Evolutionary conservation across 1,140 invertebrate species (phyloP), one percentile per base, ranked within the genome.

Genomic region (Branchinecta lynchi): DNA sequence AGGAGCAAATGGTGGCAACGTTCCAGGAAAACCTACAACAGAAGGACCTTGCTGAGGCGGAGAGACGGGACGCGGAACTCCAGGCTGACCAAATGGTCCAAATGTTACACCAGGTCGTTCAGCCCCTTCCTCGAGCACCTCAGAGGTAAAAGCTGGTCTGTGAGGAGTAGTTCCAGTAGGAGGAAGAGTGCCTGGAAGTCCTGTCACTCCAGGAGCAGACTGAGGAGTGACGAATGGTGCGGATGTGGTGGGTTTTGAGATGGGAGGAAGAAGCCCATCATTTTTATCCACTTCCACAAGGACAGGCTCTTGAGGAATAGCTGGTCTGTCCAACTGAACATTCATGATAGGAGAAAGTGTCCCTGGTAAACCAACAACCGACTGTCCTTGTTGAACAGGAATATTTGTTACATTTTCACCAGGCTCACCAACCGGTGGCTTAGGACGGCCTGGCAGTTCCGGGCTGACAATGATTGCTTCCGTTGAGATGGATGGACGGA

Each of bases 1-100:
- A 20, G 17, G 51, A 60, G 51, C 3, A 15, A 60, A 15, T 1
- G 51, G 51, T 20, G 12, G 12, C 6, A 60, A 60, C 1, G 51
- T 60, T 15, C 2, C 51, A 6, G 51, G 51, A 60, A 60, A 1
- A 60, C 51, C 51, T 15, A 20, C 17, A 60, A 60, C 17, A 60
- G 51, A 60, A 60, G 51, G 51, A 60, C 12, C 51, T 60, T 60
- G 51, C 17, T 60, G 51, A 60, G 51, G 51, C 17, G 51, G 51
- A 60, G 17, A 12, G 3, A 20, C 51, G 17, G 51, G 51, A 60
- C 12, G 12, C 12, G 6, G 12, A 15, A 15, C 3, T 60, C 51
- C 51, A 15, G 12, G 51, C 2, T 60, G 51, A 15, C 51, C 51
- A 60, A 60, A 3, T 15, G 51, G 51, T 20, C 17, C 51, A 15